phyloP scores from a whole-genome alignment of 2,113 vertebrate genomes.

The Dromaius novaehollandiae region DNA sequence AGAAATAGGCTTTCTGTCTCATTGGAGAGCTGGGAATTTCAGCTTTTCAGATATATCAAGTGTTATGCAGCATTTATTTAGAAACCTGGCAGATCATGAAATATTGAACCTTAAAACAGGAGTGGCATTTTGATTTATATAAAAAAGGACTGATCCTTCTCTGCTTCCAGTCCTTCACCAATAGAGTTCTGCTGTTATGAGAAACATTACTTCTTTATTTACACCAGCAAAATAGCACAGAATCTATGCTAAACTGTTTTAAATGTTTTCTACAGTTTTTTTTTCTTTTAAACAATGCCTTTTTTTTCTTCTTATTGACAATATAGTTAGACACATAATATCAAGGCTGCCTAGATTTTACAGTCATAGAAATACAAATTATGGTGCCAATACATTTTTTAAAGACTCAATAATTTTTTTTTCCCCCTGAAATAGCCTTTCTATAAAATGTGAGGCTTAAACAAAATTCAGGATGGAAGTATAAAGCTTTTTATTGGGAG shows the following conservation, averaged over 20 bases:
- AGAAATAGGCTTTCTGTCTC: neutral
- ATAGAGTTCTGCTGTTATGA: neutral
- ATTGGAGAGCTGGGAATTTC: neutral
- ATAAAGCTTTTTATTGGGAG: constrained; percentile 14
- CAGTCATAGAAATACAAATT: neutral
- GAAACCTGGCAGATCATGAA: constrained; percentile 33
- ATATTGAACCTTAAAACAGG: constrained; percentile 44
- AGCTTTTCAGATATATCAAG: neutral
- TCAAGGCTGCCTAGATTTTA: neutral
- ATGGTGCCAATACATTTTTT: neutral
- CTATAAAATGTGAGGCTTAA: neutral
- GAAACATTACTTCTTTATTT: neutral
- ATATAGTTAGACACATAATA: neutral
- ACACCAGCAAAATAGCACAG: neutral
- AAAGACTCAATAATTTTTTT: neutral
- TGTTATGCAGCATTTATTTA: constrained; percentile 28
- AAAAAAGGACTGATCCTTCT: neutral
- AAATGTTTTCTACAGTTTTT: neutral
- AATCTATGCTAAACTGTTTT: neutral
- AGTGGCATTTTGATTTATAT: constrained; percentile 49
- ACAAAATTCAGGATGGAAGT: neutral
- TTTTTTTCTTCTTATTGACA: neutral
- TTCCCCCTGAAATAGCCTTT: neutral
- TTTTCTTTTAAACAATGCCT: neutral
- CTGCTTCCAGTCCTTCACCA: neutral